These are phyloP conservation scores for Sceloporus tristichus DNA, from an alignment of 2,113 vertebrate species.

Conservation along the genomic window DNA sequence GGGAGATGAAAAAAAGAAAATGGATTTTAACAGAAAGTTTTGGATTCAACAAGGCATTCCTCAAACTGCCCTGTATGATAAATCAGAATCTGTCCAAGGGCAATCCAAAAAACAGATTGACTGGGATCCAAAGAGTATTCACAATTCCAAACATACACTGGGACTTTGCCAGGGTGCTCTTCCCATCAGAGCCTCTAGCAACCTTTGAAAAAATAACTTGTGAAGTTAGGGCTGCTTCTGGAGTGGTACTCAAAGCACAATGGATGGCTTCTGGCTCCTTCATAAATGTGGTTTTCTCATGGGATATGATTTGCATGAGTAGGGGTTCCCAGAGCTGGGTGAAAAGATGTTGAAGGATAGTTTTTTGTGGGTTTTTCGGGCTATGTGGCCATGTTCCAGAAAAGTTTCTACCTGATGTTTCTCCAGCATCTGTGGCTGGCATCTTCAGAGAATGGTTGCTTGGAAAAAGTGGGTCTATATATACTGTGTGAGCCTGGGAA, in stretches of 20 bases:
- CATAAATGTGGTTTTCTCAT: background rate
- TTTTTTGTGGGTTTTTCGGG: no score
- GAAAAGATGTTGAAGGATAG: no score
- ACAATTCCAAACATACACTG: background rate
- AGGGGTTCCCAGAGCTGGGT: no score
- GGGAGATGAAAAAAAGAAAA: background rate
- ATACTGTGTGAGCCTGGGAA: no score
- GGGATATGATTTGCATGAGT: background rate
- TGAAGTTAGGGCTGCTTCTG: background rate
- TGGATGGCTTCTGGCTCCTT: background rate
- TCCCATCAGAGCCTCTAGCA: background rate
- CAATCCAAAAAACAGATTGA: background rate
- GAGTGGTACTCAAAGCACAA: no score
- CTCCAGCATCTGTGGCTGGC: no score
- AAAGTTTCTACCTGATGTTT: no score
- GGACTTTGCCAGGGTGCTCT: background rate
- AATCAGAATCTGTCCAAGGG: background rate
- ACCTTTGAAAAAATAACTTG: background rate
- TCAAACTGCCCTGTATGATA: background rate
- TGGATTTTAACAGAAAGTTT: slow-evolving; percentile 2
- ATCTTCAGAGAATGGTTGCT: no score
- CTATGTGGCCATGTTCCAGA: no score
- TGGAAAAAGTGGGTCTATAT: no score
- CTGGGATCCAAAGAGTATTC: background rate
- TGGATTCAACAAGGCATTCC: background rate